phyloP scores from a whole-genome alignment of 2,113 vertebrate species.

The Ursus arctos region DNA sequence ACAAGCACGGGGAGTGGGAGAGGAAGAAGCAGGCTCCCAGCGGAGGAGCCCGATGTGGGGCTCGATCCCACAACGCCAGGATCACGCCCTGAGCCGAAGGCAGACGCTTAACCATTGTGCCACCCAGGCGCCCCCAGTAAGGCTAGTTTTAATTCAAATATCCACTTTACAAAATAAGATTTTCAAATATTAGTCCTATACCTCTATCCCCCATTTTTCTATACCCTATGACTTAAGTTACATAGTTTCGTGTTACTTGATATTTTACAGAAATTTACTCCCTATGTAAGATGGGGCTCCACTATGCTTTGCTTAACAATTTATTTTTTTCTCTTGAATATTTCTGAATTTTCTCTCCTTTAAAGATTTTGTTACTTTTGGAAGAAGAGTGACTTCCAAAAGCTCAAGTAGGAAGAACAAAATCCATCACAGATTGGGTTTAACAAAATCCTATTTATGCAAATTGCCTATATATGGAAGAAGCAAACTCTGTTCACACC shows the following conservation, averaged over 20 bases:
- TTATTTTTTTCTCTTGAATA: neutral
- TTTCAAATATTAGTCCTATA: neutral
- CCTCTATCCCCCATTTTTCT: neutral
- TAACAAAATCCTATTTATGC: neutral
- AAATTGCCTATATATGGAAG: neutral
- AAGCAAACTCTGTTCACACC: accelerated
- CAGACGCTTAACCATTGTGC: too few relatives aligned
- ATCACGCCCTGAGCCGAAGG: too few relatives aligned
- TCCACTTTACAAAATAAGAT: neutral
- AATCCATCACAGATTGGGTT: neutral
- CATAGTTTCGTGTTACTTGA: neutral
- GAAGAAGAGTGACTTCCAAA: neutral
- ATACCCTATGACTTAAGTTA: neutral
- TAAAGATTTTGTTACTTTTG: constrained; percentile 27
- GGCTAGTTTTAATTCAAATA: neutral
- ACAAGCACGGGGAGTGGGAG: too few relatives aligned
- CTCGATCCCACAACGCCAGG: too few relatives aligned
- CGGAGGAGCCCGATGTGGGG: too few relatives aligned
- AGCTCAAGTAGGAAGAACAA: neutral
- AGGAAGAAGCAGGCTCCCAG: too few relatives aligned
- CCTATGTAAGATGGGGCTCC: neutral
- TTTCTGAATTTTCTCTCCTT: neutral
- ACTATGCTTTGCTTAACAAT: neutral
- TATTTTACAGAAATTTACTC: neutral
- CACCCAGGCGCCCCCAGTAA: neutral